Base-by-base conservation (phyloP, 2,797 vertebrate genomes). In the Pitangus sulphuratus region DNA sequence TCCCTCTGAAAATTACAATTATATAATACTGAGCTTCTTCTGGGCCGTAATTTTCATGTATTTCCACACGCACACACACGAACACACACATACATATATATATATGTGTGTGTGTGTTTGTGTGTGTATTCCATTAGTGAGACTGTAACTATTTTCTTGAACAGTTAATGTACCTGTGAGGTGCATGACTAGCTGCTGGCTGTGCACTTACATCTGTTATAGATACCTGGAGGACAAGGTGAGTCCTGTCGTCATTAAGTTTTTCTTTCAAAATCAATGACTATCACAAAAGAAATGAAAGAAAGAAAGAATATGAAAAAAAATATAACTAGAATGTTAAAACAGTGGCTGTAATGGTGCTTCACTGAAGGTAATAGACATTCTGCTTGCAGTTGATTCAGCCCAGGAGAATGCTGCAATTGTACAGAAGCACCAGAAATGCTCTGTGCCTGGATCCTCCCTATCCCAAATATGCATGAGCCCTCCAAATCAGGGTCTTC, bases 191-290 rank as follows among this genome's bases (percentile, higher is more conserved):
- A 77, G 40, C 48, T 83, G 44, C 75, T 82, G 66, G 33, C 42
- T 89, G 20, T 31, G 28, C 31, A 8, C 6, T 84, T 84, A 25
- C 0, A 1, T 51, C 42, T 35, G 19, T 74, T 74, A 74, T 1
- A 86, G 57, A 77, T 58, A 65, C 12, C 15, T 12, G 9, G 62
- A 70, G 26, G 21, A 39, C 20, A 53, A 85, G 33, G 9, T 54
- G 53, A 44, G 30, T 60, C 62, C 39, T 81, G 57, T 21, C 47
- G 18, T 42, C 42, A 45, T 68, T 33, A 74, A 4, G 1, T 50
- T 92, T 91, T 61, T 37, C n/a, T 81, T 94, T 90, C 70, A 65
- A 70, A 88, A 87, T 53, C 25, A 56, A 64, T 89, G 72, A 37
- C 24, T 72, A 14, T 19, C 39, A 71, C 20, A 87, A 60, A 91